Percentiles rank a stretch among this genome's conserved stretches.
Evolutionary conservation across 2,113 vertebrate species (phyloP).

Genomic region (Australoheros scitulus): DNA sequence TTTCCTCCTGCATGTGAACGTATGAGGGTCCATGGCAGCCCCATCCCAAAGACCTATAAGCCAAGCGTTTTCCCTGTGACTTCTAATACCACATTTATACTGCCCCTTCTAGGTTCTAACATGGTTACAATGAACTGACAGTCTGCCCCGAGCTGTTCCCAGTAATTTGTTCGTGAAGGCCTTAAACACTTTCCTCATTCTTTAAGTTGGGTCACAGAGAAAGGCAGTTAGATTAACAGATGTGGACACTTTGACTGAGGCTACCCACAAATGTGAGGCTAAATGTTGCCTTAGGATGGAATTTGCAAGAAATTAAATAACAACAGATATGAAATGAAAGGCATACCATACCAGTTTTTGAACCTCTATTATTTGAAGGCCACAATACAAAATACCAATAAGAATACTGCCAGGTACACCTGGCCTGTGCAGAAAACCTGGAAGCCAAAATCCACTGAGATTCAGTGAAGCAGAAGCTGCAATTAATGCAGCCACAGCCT

Average conservation of each 20-base stretch:
- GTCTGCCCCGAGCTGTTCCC: constrained; percentile 64
- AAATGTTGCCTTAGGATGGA: constrained; percentile 25
- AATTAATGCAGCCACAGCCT: constrained; percentile 29
- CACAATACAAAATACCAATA: not conserved
- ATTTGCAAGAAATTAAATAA: constrained; percentile 20
- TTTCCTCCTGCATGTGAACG: constrained; percentile 77
- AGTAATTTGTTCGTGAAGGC: constrained; percentile 50
- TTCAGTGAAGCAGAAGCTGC: constrained; percentile 1
- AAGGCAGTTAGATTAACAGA: constrained; percentile 32
- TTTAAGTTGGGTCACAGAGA: constrained; percentile 20
- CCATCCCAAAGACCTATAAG: constrained; percentile 65
- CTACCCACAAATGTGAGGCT: constrained; percentile 23
- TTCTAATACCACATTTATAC: constrained; percentile 76
- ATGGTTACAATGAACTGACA: constrained; percentile 73
- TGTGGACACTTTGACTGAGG: constrained; percentile 34
- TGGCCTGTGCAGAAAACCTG: constrained; percentile 9
- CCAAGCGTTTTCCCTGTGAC: constrained; percentile 40
- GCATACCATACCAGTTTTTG: not conserved
- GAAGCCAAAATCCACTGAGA: not conserved
- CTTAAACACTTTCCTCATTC: constrained; percentile 19
- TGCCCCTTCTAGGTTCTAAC: constrained; percentile 65
- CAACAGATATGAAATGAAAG: not conserved
- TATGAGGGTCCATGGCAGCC: constrained; percentile 76
- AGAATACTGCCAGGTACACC: not conserved
- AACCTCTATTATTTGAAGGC: not conserved